Percentiles rank a stretch among this genome's conserved stretches.
These are phyloP conservation scores for Choristoneura rosaceana DNA, from an alignment of 2,888 invertebrate genomes.

Conservation along the genomic window DNA sequence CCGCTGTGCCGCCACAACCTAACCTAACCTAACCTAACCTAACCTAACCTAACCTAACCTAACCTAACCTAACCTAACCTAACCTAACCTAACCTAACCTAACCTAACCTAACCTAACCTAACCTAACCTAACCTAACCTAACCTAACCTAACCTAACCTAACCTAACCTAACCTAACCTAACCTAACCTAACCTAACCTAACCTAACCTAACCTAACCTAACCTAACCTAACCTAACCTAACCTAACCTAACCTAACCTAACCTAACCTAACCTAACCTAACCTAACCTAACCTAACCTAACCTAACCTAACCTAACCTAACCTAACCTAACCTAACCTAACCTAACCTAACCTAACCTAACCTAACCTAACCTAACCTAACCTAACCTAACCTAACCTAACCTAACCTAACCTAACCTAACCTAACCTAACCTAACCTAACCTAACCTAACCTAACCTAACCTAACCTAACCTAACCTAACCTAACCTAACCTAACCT, in stretches of 20 bases:
- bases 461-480: slow-evolving; percentile 7
- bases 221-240: slow-evolving; percentile 1
- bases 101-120: slow-evolving; percentile 13
- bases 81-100: slow-evolving; percentile 17
- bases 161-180: slow-evolving; percentile 11
- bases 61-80: slow-evolving; percentile 15
- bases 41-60: slow-evolving; percentile 12
- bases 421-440: slow-evolving; percentile 39
- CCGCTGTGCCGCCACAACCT: background rate
- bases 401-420: slow-evolving; percentile 13
- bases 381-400: slow-evolving; percentile 40
- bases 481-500: slow-evolving; percentile 7
- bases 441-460: slow-evolving; percentile 43
- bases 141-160: slow-evolving; percentile 18
- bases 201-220: slow-evolving; percentile 7
- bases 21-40: slow-evolving; percentile 18
- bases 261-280: background rate
- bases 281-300: too few relatives aligned
- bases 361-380: slow-evolving; percentile 43
- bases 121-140: slow-evolving; percentile 19
- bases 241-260: slow-evolving; percentile 2
- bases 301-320: slow-evolving; percentile 1
- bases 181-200: slow-evolving; percentile 7
- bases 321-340: background rate
- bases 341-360: slow-evolving; percentile 43